phyloP scores from a whole-genome alignment of 2,113 vertebrate genomes.

The Varanus salvator region DNA sequence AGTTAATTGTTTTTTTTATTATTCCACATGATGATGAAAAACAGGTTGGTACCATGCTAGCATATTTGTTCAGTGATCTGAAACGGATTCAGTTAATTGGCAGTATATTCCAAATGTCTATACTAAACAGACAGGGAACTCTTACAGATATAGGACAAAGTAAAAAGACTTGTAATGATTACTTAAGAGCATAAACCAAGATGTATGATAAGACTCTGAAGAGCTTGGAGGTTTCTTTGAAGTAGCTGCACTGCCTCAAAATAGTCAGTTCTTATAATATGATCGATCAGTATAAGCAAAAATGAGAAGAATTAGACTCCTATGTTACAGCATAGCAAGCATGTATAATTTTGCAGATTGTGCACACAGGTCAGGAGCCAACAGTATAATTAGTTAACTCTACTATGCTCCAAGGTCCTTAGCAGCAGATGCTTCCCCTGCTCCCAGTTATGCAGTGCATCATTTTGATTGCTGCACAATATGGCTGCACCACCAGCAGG shows the following conservation, averaged over 20 bases:
- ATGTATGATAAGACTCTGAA: background rate
- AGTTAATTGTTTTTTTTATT: background rate
- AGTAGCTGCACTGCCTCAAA: background rate
- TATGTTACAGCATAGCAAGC: background rate
- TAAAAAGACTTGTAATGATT: background rate
- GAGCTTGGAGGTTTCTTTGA: background rate
- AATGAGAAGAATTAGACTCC: background rate
- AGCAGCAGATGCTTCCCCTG: background rate
- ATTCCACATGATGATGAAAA: slow-evolving; percentile 11
- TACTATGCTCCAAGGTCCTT: background rate
- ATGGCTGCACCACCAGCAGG: too few relatives aligned
- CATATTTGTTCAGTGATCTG: background rate
- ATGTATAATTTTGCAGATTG: background rate
- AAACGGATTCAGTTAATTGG: background rate
- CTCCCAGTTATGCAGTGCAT: background rate
- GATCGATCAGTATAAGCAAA: background rate
- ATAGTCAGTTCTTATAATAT: background rate
- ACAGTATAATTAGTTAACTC: background rate
- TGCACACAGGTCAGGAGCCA: background rate
- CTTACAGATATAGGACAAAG: fast-evolving
- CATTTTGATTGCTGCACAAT: background rate
- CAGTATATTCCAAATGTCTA: background rate
- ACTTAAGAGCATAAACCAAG: background rate
- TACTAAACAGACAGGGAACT: background rate
- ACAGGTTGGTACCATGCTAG: background rate